Base-by-base conservation (phyloP, 2,113 vertebrate species). In the Cryptomyrus ogoouensis region DNA sequence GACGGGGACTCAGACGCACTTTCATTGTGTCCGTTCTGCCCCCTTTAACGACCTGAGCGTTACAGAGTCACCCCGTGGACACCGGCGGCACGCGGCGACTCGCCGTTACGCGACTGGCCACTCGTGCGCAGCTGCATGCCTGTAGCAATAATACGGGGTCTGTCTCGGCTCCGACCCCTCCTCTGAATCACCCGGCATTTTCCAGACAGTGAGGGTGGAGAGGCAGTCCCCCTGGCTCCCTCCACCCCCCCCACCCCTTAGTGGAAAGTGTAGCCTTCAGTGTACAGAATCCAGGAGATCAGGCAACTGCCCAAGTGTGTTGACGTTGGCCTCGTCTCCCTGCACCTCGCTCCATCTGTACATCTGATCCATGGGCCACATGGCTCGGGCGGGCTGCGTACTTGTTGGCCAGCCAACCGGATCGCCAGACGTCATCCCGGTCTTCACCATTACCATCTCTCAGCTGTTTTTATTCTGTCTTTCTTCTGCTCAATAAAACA, bases 341-440 rank as follows among this genome's bases (percentile, higher is more conserved):
- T 17, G 31, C 87, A 88, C 46, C 70, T 86, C 77, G 1, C 87
- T 42, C 86, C 80, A 85, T 84, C 21, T 70, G 66, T 35, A 87
- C 39, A 62, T 90, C 8, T 77, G 39, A 52, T 5, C 49, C 87
- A 83, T 35, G 87, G 70, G 56, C 91, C 56, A 27, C 77, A 91
- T 44, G 90, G 92, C 91, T 91, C 90, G 92, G 93, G 89, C 92
- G 80, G 91, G 42, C 56, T 12, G 62, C 87, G 8, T 88, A 88
- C 90, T 90, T 91, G 91, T 92, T 94, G 93, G 94, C 91, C 94
- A 93, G 95, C 91, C 94, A 93, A 95, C 90, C n/a, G 24, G 66
- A 42, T 17, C 91, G 88, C 86, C 91, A 85, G 53, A 85, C 87
- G 92, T 52, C 89, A 31, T 35, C 52, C 93, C 91, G 93, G 91